Evolutionary conservation across 2,113 vertebrate genomes (phyloP).

Genomic region (Raja brachyura): DNA sequence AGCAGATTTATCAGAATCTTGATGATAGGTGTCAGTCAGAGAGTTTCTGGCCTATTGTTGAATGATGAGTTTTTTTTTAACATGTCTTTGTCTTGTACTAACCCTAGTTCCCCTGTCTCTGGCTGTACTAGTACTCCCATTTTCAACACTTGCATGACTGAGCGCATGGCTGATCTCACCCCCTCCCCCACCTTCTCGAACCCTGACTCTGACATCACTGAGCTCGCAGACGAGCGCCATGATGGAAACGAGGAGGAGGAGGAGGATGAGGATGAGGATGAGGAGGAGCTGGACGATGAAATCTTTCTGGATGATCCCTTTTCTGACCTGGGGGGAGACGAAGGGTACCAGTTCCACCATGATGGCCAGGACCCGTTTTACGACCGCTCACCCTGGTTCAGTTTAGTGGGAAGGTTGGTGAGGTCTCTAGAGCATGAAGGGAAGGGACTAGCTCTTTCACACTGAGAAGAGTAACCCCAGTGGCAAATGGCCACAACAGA

Average conservation of each 20-base stretch:
- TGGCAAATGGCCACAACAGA: neutral
- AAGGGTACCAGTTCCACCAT: slow-evolving; percentile 60
- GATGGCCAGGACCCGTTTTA: slow-evolving; percentile 98
- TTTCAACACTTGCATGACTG: slow-evolving; percentile 98
- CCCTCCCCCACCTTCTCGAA: slow-evolving; percentile 95
- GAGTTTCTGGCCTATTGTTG: slow-evolving; percentile 10
- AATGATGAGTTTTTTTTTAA: slow-evolving; percentile 34
- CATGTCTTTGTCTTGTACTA: slow-evolving; percentile 69
- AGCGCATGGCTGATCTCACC: slow-evolving; percentile 95
- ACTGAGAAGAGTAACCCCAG: slow-evolving; percentile 48
- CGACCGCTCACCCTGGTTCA: slow-evolving; percentile 98
- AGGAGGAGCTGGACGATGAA: slow-evolving; percentile 71
- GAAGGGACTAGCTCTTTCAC: slow-evolving; percentile 97
- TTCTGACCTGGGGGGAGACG: slow-evolving; percentile 66
- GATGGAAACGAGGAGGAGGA: slow-evolving; percentile 75
- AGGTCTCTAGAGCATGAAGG: slow-evolving; percentile 91
- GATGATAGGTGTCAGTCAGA: neutral
- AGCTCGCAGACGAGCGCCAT: slow-evolving; percentile 85
- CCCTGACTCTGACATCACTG: slow-evolving; percentile 87
- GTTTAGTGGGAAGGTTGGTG: slow-evolving; percentile 99
- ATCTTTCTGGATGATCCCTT: slow-evolving; percentile 86
- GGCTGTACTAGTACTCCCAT: slow-evolving; percentile 94
- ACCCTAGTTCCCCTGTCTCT: slow-evolving; percentile 85
- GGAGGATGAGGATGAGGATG: slow-evolving; percentile 64
- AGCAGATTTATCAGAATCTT: neutral